These are phyloP conservation scores for Podabrus alpinus DNA, from an alignment of 2,888 invertebrate genomes.

Conservation along the genomic window DNA sequence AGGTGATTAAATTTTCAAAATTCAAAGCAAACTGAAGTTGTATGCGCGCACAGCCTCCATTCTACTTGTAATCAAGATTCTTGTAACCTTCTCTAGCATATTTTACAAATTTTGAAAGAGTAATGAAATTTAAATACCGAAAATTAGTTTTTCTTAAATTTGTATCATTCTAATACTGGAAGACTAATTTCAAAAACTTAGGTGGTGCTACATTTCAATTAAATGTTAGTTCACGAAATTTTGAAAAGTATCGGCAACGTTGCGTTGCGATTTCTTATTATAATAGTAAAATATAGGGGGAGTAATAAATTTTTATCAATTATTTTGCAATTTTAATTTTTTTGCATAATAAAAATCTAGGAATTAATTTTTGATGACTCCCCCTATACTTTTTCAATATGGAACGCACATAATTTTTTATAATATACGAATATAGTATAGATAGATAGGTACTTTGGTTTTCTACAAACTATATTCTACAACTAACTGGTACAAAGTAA, in stretches of 20 bases:
- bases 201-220: not conserved
- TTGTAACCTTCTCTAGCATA: not conserved
- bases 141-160: not conserved
- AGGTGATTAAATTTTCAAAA: not conserved
- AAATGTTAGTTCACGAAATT: not conserved
- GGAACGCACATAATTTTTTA: constrained; percentile 10
- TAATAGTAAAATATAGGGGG: not conserved
- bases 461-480: constrained; percentile 19
- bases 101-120: not conserved
- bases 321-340: not conserved
- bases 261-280: not conserved
- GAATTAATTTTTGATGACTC: not conserved
- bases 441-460: constrained; percentile 17
- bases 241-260: not conserved
- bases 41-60: constrained; percentile 25
- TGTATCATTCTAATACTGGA: not conserved
- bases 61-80: constrained; percentile 5
- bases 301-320: no score
- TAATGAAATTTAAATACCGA: not conserved
- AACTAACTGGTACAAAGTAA: constrained; percentile 19
- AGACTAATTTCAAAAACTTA: not conserved
- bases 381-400: not conserved
- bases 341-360: not conserved
- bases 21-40: constrained; percentile 9
- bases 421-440: constrained; percentile 7